phyloP scores from a whole-genome alignment of 2,797 vertebrate species.

The Chelonia mydas region DNA sequence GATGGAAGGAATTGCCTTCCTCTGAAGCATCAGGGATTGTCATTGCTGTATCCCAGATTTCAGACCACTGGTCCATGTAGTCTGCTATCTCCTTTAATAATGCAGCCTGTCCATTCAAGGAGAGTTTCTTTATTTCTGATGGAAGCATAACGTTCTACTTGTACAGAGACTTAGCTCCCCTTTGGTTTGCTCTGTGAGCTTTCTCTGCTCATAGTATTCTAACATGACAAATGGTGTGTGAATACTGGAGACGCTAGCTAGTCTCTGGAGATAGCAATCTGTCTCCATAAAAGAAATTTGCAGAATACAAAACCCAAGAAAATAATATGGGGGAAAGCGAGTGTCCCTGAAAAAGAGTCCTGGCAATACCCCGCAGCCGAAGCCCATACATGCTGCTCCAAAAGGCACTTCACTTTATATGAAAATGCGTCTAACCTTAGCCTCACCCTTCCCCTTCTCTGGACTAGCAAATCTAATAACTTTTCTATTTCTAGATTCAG shows the following conservation, averaged over 20 bases:
- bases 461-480: background rate
- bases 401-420: background rate
- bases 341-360: background rate
- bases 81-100: background rate
- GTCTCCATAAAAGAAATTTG: background rate
- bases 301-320: background rate
- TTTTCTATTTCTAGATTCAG: background rate
- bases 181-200: background rate
- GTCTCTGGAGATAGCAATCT: background rate
- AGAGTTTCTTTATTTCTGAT: background rate
- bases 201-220: background rate
- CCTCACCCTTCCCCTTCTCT: background rate
- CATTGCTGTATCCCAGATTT: too few relatives aligned
- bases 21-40: background rate
- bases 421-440: background rate
- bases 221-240: background rate
- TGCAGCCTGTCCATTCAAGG: background rate
- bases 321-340: background rate
- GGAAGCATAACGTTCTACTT: background rate
- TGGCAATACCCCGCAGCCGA: background rate
- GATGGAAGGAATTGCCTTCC: background rate
- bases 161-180: fast-evolving
- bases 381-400: background rate
- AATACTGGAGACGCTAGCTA: background rate
- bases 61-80: background rate